Evolutionary conservation across 2,797 vertebrate species (phyloP), one percentile per base, ranked within the genome.

Genomic region (Danio aesculapii): DNA sequence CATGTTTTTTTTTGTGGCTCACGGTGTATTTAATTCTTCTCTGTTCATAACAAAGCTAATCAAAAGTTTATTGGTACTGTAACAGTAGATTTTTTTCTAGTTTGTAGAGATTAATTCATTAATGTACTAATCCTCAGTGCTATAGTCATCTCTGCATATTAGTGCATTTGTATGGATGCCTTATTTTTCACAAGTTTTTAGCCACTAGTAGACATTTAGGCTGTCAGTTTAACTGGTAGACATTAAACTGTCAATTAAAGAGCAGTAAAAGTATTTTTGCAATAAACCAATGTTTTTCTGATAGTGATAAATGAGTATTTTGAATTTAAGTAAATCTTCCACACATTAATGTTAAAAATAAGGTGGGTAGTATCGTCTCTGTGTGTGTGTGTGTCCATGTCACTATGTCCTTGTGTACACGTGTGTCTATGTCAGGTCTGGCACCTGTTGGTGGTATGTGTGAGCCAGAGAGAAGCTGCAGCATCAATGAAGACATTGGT

Each of bases 401-500:
- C 75, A 87, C 75, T 84, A 67, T 84, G 79, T 74, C 46, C 82
- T 66, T 85, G 58, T 88, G 58, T 83, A 77, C 87, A 59, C 86
- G 66, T 87, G 59, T 87, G 81, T 88, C 74, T 86, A 53, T 17
- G 1, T 17, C 88, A 99, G 98, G 98, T 85, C 90, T 99, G 90
- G 98, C 98, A 73, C 97, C 98, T 0, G 98, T 99, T 1, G 97
- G 98, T 0, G 98, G 98, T 67, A 98, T 99, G 98, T 99, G 98
- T 7, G 98, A 99, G 81, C 95, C 97, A 0, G 98, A 99, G 88
- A 91, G 98, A 70, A 99, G 98, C 88, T 99, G 98, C 90, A 99
- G 97, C 90, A 98, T 99, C 91, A 99, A 99, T 0, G 98, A 99
- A 88, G 98, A 99, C 92, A 99, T 99, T 1, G 98, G 98, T 58